Percentiles rank a stretch among this genome's conserved stretches.
These are phyloP conservation scores for Latrodectus hesperus DNA, from an alignment of 2,888 invertebrate genomes.

Conservation along the genomic window DNA sequence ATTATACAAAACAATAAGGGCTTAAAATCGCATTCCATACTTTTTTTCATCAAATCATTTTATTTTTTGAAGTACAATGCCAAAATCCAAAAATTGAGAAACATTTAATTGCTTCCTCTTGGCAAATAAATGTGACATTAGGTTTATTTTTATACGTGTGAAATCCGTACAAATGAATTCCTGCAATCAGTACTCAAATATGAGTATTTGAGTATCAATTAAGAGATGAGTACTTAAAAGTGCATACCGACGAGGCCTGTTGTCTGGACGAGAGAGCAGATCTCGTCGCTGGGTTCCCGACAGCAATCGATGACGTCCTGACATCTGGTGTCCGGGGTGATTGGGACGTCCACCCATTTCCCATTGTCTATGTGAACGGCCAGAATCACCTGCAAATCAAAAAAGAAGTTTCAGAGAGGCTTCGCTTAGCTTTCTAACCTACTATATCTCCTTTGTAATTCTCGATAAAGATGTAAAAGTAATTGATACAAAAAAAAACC, in stretches of 20 bases:
- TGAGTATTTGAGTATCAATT: not conserved
- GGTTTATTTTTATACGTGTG: not conserved
- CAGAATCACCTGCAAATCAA: slow-evolving; percentile 71
- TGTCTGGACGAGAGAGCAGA: slow-evolving; percentile 71
- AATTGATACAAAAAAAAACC: not conserved
- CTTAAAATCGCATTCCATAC: too few species aligned
- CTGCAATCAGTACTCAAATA: not conserved
- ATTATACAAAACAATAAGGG: too few species aligned
- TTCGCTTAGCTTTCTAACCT: not conserved
- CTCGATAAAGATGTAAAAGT: not conserved
- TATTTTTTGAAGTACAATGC: not conserved
- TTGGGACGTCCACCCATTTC: slow-evolving; percentile 72
- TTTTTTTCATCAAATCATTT: too few species aligned
- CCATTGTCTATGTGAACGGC: slow-evolving; percentile 71
- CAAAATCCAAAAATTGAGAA: not conserved
- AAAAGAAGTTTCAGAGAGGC: not conserved
- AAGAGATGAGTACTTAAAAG: not conserved
- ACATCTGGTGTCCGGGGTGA: slow-evolving; percentile 73
- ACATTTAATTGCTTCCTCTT: not conserved
- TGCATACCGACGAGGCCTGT: slow-evolving; percentile 47
- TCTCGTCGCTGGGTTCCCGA: slow-evolving; percentile 72
- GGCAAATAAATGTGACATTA: not conserved
- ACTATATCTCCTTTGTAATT: not conserved
- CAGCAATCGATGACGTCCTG: slow-evolving; percentile 73
- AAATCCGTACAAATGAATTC: too few species aligned